Base-by-base conservation (phyloP, 2,113 vertebrate species). In the Piliocolobus tephrosceles region DNA sequence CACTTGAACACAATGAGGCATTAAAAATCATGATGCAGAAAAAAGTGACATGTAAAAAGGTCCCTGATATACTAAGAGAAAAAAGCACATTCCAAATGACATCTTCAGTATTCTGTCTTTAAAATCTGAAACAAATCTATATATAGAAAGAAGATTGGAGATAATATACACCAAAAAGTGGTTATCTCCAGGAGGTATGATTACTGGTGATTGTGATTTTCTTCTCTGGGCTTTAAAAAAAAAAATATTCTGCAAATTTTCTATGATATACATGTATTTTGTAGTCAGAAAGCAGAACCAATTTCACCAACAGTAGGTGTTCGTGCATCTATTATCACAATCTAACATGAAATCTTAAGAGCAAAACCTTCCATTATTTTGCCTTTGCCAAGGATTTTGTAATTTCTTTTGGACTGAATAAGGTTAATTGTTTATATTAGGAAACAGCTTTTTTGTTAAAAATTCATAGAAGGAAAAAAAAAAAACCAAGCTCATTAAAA, bases 111-210 rank as follows among this genome's bases (percentile, higher is more conserved):
- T 91, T 88, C 55, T 58, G 30, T 83, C 52, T 83, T 61, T 13
- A 81, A 91, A 91, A 57, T 72, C 78, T 88, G 84, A 96, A 95
- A 76, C 6, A 86, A 87, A 92, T 80, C 6, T 58, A 32, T 35
- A 79, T 22, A n/a, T 25, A 87, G 70, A 57, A 72, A 72, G 52
- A 93, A 57, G 58, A 81, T 3, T 52, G 16, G n/a, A 47, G 23
- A 78, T 27, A 80, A n/a, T 13, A 68, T 66, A 35, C 18, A 70
- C 58, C 30, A 47, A 78, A 73, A 88, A 91, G 35, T 14, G 7
- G 23, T 78, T 91, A 75, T 87, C 79, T 85, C 64, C 32, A 64
- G 64, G 75, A 96, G 64, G 35, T 52, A 52, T 32, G 43, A 90
- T 90, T 87, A 81, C 55, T 38, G 18, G 50, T 47, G 38, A 88